Evolutionary conservation across 2,888 invertebrate genomes (phyloP).

Genomic region (Gonocerus acuteangulatus): DNA sequence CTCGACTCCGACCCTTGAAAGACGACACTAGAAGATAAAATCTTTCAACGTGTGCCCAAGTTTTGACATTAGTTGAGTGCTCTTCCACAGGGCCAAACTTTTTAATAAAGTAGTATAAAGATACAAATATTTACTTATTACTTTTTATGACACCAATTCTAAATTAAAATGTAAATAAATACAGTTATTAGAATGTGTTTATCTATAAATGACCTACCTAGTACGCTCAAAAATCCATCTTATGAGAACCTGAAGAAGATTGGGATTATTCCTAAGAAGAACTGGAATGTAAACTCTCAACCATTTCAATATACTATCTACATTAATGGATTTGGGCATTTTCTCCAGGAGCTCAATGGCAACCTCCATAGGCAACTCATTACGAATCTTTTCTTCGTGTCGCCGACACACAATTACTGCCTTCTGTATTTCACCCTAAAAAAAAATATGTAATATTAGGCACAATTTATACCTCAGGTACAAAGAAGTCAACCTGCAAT

Average conservation of each 20-base stretch:
- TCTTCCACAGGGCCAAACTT: too few relatives aligned
- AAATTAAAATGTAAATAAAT: too few relatives aligned
- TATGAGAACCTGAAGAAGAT: slow-evolving; percentile 24
- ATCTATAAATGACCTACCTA: slow-evolving; percentile 21
- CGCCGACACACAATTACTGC: slow-evolving; percentile 43
- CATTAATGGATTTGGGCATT: slow-evolving; percentile 30
- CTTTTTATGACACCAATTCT: too few relatives aligned
- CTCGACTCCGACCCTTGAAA: too few relatives aligned
- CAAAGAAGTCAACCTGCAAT: too few relatives aligned
- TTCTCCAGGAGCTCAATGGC: slow-evolving; percentile 31
- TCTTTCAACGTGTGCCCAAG: too few relatives aligned
- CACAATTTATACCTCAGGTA: too few relatives aligned
- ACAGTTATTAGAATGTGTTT: too few relatives aligned
- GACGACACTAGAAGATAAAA: too few relatives aligned
- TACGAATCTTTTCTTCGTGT: slow-evolving; percentile 41
- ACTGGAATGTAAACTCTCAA: slow-evolving; percentile 31
- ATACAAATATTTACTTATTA: too few relatives aligned
- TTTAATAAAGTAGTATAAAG: too few relatives aligned
- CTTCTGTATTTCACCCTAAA: slow-evolving; percentile 42
- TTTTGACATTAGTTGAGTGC: too few relatives aligned
- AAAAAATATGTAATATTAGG: slow-evolving; percentile 15
- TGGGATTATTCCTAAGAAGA: slow-evolving; percentile 25
- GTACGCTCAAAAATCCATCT: slow-evolving; percentile 28
- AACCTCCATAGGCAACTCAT: slow-evolving; percentile 38
- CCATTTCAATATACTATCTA: slow-evolving; percentile 27